A percentile compares a stretch with the other conserved stretches of the same genome.
Evolutionary conservation across 1,140 invertebrate genomes (phyloP).

Genomic region (Listronotus oregonensis): DNA sequence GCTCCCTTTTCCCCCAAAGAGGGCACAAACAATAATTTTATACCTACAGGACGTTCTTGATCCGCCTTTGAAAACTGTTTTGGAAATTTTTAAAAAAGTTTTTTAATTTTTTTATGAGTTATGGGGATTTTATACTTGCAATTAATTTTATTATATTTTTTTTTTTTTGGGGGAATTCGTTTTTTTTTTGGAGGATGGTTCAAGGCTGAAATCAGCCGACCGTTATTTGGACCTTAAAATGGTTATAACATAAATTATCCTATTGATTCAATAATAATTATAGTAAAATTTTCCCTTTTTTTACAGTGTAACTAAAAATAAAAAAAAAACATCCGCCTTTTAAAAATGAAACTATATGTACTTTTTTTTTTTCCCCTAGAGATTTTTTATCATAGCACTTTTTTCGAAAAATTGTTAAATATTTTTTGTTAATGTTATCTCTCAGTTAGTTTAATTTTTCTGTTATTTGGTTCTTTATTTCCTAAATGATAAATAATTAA

Average conservation of each 20-base stretch:
- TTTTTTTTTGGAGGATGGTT: slow-evolving; percentile 92
- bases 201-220: slow-evolving; percentile 87
- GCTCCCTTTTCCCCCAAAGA: too few species aligned
- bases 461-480: too few species aligned
- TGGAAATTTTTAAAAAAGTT: too few species aligned
- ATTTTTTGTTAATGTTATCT: not conserved
- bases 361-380: not conserved
- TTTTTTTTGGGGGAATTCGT: slow-evolving; percentile 79
- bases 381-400: not conserved
- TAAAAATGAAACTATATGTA: not conserved
- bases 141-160: slow-evolving; percentile 7
- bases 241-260: slow-evolving; percentile 85
- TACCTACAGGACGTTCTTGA: too few species aligned
- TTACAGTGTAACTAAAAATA: not conserved
- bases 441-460: too few species aligned
- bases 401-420: not conserved
- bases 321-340: too few species aligned
- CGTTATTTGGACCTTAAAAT: too few species aligned
- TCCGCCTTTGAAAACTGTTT: too few species aligned
- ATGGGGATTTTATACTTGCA: not conserved
- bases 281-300: slow-evolving; percentile 1
- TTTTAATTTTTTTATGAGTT: too few species aligned
- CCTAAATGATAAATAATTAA: too few species aligned
- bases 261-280: not conserved
- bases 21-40: too few species aligned